phyloP scores from a whole-genome alignment of 2,888 invertebrate species.

The Hypomecis atomaria region DNA sequence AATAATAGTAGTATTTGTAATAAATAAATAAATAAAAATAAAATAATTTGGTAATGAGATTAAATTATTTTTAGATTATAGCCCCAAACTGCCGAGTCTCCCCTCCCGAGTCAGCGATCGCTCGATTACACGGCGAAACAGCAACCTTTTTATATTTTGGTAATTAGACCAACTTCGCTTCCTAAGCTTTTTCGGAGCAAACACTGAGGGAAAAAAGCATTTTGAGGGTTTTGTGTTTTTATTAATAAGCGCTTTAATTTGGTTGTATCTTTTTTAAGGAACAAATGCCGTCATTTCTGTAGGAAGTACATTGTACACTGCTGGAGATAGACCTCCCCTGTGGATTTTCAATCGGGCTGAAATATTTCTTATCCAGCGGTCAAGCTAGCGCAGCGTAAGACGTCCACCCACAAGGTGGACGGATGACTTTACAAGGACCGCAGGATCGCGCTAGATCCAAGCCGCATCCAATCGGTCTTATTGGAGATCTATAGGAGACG shows the following conservation, averaged over 20 bases:
- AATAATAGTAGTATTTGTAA: too few species aligned
- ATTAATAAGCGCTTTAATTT: conserved; percentile 20
- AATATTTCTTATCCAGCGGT: too few species aligned
- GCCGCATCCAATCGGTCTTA: too few species aligned
- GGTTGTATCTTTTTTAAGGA: not conserved
- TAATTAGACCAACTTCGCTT: conserved; percentile 52
- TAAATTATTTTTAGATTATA: not conserved
- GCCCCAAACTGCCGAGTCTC: conserved; percentile 2
- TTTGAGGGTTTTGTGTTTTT: conserved; percentile 24
- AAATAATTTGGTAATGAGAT: not conserved
- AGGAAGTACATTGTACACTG: too few species aligned
- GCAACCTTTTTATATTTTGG: conserved; percentile 58
- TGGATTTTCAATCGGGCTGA: too few species aligned
- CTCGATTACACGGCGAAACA: conserved; percentile 59
- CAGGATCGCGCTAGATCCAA: too few species aligned
- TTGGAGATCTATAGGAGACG: too few species aligned
- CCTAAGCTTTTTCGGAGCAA: conserved; percentile 45
- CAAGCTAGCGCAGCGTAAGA: too few species aligned
- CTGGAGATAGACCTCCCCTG: too few species aligned
- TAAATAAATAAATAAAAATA: too few species aligned
- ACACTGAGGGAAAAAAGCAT: conserved; percentile 33
- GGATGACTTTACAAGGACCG: too few species aligned
- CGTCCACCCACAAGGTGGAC: too few species aligned
- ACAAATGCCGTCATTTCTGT: not conserved
- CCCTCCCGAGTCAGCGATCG: conserved; percentile 49